phyloP scores from a whole-genome alignment of 2,888 invertebrate species.

The Tridacna crocea region DNA sequence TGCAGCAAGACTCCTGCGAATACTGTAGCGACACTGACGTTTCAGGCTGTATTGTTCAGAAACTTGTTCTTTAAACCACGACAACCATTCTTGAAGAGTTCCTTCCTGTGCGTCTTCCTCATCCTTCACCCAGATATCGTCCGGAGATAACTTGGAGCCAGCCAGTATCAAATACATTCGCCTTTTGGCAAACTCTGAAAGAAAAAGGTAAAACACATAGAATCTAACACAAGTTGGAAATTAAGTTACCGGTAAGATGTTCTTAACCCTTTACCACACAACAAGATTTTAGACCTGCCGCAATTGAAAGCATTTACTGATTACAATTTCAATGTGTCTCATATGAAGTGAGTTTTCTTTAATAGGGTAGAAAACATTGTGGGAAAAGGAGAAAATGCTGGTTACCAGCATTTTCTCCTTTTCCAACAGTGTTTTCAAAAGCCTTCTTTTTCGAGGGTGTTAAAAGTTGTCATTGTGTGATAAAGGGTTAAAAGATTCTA shows the following conservation, averaged over 20 bases:
- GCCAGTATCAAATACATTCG: conserved; percentile 47
- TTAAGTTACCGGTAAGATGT: neutral
- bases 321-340: too few species aligned
- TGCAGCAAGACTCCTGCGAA: conserved; percentile 28
- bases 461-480: too few species aligned
- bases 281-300: too few species aligned
- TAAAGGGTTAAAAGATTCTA: too few species aligned
- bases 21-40: conserved; percentile 38
- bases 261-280: neutral
- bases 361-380: neutral
- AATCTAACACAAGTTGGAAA: neutral
- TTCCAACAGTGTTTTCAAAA: too few species aligned
- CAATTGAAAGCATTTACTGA: too few species aligned
- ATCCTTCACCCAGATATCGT: conserved; percentile 26
- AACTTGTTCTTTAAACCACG: conserved; percentile 46
- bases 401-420: neutral
- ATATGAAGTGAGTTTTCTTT: neutral
- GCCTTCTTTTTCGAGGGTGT: too few species aligned
- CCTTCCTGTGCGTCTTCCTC: neutral
- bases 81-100: conserved; percentile 17
- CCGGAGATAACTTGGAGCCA: conserved; percentile 31
- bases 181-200: conserved; percentile 40
- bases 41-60: conserved; percentile 37
- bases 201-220: neutral
- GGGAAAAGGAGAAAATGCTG: conserved; percentile 7